A percentile compares a stretch with the other conserved stretches of the same genome.
Conservation (phyloP, 1,140 invertebrate species). For the Drosophila parvula region DNA sequence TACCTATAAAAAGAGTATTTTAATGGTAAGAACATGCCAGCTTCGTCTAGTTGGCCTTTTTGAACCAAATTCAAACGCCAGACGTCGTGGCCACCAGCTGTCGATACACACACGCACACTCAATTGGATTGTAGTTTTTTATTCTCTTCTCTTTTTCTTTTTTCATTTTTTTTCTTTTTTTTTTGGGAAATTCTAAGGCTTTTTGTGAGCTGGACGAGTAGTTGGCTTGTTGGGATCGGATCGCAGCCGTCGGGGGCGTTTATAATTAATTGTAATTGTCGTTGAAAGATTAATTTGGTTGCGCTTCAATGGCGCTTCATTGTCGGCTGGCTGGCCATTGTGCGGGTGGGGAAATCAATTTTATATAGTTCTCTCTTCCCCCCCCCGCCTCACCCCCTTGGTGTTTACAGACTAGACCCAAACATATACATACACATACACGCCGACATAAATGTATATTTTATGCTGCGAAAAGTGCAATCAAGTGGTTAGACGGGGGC, state of each 20-base stretch:
- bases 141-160: background rate
- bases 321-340: conserved; percentile 67
- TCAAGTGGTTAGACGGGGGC: conserved; percentile 66
- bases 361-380: conserved; percentile 67
- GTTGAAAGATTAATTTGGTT: conserved; percentile 83
- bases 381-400: background rate
- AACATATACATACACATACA: conserved; percentile 7
- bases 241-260: conserved; percentile 68
- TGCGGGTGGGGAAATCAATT: conserved; percentile 77
- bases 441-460: conserved; percentile 74
- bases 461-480: conserved; percentile 81
- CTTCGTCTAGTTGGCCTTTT: conserved; percentile 18
- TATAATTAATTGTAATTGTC: conserved; percentile 83
- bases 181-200: conserved; percentile 44
- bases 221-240: conserved; percentile 44
- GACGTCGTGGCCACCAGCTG: conserved; percentile 66
- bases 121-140: conserved; percentile 29
- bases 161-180: conserved; percentile 17
- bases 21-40: conserved; percentile 42
- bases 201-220: conserved; percentile 57
- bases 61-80: conserved; percentile 55
- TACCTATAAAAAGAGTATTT: background rate
- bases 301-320: conserved; percentile 82
- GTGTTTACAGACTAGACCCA: conserved; percentile 19
- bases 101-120: conserved; percentile 53